phyloP scores from a whole-genome alignment of 2,888 invertebrate species.

The Latheticus oryzae region DNA sequence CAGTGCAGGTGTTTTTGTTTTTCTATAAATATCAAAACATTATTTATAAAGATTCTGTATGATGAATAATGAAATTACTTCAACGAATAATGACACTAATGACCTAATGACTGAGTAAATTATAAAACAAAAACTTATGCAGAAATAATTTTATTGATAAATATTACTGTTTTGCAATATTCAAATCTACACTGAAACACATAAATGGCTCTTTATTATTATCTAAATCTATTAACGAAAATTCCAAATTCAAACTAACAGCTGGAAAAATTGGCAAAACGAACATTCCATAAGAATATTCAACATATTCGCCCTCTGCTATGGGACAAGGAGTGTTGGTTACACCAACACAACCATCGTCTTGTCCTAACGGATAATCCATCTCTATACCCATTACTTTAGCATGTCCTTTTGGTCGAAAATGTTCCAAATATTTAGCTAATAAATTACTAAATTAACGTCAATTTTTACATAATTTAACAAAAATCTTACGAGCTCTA shows the following conservation, averaged over 20 bases:
- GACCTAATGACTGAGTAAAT: too few relatives aligned
- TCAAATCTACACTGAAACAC: too few relatives aligned
- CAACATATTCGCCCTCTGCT: slow-evolving; percentile 43
- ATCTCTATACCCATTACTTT: slow-evolving; percentile 37
- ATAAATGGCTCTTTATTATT: neutral
- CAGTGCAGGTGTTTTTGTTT: too few relatives aligned
- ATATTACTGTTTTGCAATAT: too few relatives aligned
- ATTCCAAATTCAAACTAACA: slow-evolving; percentile 8
- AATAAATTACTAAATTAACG: slow-evolving; percentile 16
- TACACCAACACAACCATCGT: slow-evolving; percentile 48
- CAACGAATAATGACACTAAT: too few relatives aligned
- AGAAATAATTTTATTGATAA: too few relatives aligned
- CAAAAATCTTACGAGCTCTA: slow-evolving; percentile 18
- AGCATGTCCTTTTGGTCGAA: slow-evolving; percentile 43
- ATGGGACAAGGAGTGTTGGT: slow-evolving; percentile 49
- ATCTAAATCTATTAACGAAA: slow-evolving; percentile 13
- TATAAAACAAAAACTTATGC: too few relatives aligned
- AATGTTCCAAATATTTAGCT: slow-evolving; percentile 48
- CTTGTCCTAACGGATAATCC: slow-evolving; percentile 44
- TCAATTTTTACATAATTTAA: slow-evolving; percentile 1
- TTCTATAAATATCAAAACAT: too few relatives aligned
- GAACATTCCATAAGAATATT: slow-evolving; percentile 42
- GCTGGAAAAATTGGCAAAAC: slow-evolving; percentile 43
- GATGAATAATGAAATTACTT: too few relatives aligned
- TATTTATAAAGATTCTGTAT: too few relatives aligned